Conservation (phyloP, 2,113 vertebrate genomes). For the Tachycineta bicolor region DNA sequence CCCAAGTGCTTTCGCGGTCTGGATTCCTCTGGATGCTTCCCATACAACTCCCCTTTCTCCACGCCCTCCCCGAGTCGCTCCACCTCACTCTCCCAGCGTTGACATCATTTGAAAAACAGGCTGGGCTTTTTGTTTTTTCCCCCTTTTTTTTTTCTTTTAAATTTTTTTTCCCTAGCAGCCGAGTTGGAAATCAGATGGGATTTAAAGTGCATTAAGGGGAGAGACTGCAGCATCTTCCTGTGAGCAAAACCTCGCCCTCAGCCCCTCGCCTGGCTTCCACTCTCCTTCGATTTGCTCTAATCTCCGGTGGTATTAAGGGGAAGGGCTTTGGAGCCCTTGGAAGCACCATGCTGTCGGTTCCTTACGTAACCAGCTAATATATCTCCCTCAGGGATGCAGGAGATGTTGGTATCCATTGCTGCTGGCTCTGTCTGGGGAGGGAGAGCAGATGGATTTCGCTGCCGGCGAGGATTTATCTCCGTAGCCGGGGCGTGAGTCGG, state of each 20-base stretch:
- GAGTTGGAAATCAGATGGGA: slow-evolving; percentile 34
- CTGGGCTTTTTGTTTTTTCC: rapidly evolving
- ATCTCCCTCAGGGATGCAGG: not conserved
- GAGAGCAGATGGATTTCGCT: not conserved
- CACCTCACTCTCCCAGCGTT: not conserved
- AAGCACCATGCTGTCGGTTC: not conserved
- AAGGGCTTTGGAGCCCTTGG: slow-evolving; percentile 28
- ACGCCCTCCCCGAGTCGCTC: not conserved
- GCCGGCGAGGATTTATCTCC: not conserved
- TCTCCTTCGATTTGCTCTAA: slow-evolving; percentile 14
- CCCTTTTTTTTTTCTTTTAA: rapidly evolving
- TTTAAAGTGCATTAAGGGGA: slow-evolving; percentile 47
- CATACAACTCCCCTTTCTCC: not conserved
- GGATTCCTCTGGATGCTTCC: slow-evolving; percentile 32
- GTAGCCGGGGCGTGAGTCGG: rapidly evolving
- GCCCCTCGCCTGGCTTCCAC: not conserved
- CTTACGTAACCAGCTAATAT: slow-evolving; percentile 22
- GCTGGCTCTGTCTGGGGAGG: not conserved
- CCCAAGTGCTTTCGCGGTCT: not conserved
- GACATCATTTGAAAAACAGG: not conserved
- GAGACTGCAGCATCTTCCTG: not conserved
- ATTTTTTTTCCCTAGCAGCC: not conserved
- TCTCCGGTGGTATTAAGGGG: slow-evolving; percentile 9
- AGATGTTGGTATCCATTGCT: slow-evolving; percentile 15
- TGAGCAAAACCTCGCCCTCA: not conserved